Conservation (phyloP, 2,888 invertebrate genomes). For the Parnassius orleans region DNA sequence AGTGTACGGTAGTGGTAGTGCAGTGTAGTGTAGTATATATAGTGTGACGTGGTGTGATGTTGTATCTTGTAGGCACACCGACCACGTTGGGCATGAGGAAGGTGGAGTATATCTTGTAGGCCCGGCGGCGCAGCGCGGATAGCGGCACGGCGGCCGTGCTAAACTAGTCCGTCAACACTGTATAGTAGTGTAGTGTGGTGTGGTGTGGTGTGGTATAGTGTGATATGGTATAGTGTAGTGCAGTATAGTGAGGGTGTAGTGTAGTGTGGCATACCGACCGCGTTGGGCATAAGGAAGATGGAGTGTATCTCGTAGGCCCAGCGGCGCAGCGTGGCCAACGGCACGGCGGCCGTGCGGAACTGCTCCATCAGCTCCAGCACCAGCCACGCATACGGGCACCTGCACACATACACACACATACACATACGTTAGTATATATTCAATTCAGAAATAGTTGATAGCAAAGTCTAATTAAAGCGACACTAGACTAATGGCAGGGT, state of each 20-base stretch:
- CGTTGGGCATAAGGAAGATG: slow-evolving; percentile 94
- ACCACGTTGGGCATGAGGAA: slow-evolving; percentile 95
- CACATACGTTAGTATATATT: no score
- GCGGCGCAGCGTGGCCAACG: slow-evolving; percentile 91
- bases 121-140: slow-evolving; percentile 99
- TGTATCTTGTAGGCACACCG: background rate
- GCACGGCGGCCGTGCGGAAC: slow-evolving; percentile 89
- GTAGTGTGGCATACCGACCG: slow-evolving; percentile 72
- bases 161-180: slow-evolving; percentile 93
- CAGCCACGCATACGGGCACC: slow-evolving; percentile 69
- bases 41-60: no score
- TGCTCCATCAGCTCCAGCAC: slow-evolving; percentile 96
- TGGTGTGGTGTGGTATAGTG: no score
- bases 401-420: slow-evolving; percentile 39
- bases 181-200: no score
- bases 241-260: no score
- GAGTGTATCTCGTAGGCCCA: slow-evolving; percentile 99
- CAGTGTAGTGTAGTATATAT: no score
- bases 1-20: slow-evolving; percentile 27
- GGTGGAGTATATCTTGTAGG: slow-evolving; percentile 98
- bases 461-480: no score
- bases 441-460: no score
- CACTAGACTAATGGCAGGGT: no score
- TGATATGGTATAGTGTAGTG: no score
- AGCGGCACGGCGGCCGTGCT: slow-evolving; percentile 95